phyloP scores from a whole-genome alignment of 2,113 vertebrate species.

The Cottus gobio region DNA sequence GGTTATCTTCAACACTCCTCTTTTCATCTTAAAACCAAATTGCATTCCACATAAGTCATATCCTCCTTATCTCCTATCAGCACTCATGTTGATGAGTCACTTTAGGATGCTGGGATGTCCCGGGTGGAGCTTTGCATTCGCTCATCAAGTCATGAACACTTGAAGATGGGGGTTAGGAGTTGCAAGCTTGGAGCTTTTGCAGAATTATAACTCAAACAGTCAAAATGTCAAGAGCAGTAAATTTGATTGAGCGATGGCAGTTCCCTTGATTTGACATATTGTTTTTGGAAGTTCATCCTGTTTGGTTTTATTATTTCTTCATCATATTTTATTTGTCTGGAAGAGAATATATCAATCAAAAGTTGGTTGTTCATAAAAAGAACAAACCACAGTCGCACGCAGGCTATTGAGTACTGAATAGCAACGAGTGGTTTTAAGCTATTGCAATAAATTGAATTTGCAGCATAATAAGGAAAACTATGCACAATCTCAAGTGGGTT shows the following conservation, averaged over 20 bases:
- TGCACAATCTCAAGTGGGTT: neutral
- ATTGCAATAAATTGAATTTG: neutral
- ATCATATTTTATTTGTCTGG: neutral
- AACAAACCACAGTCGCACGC: neutral
- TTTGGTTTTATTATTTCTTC: neutral
- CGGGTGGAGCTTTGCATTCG: neutral
- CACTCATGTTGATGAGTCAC: constrained; percentile 1
- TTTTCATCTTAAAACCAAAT: constrained; percentile 24
- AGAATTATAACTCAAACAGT: neutral
- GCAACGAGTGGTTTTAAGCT: constrained; percentile 11
- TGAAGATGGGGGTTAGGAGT: neutral
- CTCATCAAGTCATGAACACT: neutral
- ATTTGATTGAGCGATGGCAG: neutral
- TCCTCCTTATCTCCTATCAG: constrained; percentile 38
- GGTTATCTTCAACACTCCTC: constrained; percentile 37
- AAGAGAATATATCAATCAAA: neutral
- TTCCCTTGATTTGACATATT: constrained; percentile 7
- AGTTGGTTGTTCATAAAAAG: neutral
- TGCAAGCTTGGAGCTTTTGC: neutral
- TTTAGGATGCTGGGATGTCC: neutral
- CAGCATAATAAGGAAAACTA: constrained; percentile 11
- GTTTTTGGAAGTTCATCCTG: neutral
- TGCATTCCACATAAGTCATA: constrained; percentile 55
- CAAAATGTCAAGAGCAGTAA: constrained; percentile 1
- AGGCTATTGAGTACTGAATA: neutral